These are phyloP conservation scores for Leptopilina myrica DNA, from an alignment of 2,888 invertebrate species.

Conservation along the genomic window DNA sequence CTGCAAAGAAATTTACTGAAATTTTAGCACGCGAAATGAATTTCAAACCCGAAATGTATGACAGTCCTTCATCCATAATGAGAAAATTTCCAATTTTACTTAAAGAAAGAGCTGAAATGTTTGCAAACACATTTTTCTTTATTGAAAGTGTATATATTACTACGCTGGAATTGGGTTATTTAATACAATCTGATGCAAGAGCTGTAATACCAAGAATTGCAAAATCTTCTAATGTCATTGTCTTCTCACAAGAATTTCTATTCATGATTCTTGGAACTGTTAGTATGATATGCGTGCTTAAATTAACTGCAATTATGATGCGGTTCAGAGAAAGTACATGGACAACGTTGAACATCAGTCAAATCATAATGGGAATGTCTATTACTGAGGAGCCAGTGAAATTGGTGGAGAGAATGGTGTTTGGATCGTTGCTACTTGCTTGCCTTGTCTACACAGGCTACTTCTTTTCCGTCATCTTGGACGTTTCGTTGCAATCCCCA, in stretches of 20 bases:
- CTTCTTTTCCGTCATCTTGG: neutral
- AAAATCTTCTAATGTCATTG: neutral
- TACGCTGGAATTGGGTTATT: neutral
- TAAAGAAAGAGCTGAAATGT: neutral
- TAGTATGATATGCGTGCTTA: neutral
- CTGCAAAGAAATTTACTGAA: neutral
- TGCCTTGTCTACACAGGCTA: neutral
- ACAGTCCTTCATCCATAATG: too few species aligned
- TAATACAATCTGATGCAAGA: neutral
- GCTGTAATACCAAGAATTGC: neutral
- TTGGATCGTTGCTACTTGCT: neutral
- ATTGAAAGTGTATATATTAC: accelerated
- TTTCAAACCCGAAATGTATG: too few species aligned
- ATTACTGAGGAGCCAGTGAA: neutral
- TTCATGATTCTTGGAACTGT: neutral
- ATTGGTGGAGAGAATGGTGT: neutral
- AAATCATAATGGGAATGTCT: conserved; percentile 1
- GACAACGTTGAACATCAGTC: neutral
- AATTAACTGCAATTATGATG: neutral
- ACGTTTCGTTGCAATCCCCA: neutral
- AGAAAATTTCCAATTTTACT: too few species aligned
- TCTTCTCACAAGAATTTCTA: neutral
- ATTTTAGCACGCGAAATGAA: neutral
- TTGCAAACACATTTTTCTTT: neutral
- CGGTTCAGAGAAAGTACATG: neutral